Percentiles rank a stretch among this genome's conserved stretches.
Evolutionary conservation across 2,797 vertebrate genomes (phyloP).

Genomic region (Tinamus major): DNA sequence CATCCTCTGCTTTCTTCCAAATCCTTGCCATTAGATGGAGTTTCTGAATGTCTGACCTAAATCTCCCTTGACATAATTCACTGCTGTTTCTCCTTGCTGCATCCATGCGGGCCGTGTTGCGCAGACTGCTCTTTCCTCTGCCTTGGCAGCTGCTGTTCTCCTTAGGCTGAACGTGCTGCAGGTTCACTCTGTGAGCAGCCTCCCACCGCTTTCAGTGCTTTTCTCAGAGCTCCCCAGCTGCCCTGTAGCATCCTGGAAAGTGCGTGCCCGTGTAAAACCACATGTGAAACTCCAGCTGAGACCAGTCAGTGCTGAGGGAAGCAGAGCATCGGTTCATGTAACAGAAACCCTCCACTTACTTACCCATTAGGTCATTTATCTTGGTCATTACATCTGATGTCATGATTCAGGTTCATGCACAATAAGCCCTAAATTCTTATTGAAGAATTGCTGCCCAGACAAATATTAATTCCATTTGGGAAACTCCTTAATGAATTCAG

Average conservation of each 20-base stretch:
- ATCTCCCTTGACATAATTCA: not conserved
- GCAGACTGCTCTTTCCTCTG: rapidly evolving
- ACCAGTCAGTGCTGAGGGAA: not conserved
- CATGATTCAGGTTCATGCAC: not conserved
- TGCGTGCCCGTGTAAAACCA: not conserved
- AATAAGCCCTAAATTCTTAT: not conserved
- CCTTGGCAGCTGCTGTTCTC: not conserved
- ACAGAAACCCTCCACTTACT: not conserved
- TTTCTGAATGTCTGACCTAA: not conserved
- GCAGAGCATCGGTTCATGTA: not conserved
- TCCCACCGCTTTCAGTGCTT: rapidly evolving
- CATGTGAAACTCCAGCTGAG: not conserved
- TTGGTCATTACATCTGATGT: not conserved
- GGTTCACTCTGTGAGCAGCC: not conserved
- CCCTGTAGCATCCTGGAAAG: rapidly evolving
- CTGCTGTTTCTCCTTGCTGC: rapidly evolving
- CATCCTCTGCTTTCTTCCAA: not conserved
- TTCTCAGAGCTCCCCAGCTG: rapidly evolving
- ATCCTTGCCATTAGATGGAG: rapidly evolving
- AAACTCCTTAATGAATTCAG: not conserved
- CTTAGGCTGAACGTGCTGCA: rapidly evolving
- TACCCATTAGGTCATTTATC: not conserved
- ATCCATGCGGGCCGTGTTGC: not conserved
- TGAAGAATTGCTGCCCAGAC: not conserved
- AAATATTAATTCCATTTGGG: not conserved